Evolutionary conservation across 2,888 invertebrate genomes (phyloP).

Genomic region (Caradrina clavipalpis): DNA sequence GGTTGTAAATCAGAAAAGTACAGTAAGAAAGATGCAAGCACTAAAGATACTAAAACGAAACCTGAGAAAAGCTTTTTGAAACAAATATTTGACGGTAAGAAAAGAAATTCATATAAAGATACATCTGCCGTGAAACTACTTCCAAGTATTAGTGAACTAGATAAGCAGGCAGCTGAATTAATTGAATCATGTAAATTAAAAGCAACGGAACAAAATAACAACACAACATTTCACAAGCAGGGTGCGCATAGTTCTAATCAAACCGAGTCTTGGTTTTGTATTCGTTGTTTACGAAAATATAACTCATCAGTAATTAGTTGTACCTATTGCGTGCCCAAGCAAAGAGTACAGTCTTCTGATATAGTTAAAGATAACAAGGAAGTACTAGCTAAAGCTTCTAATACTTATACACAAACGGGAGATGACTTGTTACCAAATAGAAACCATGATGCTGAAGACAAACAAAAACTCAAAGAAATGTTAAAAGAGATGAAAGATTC

Average conservation of each 20-base stretch:
- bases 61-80: slow-evolving; percentile 90
- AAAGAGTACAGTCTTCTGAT: slow-evolving; percentile 51
- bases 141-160: slow-evolving; percentile 95
- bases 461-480: slow-evolving; percentile 93
- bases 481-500: slow-evolving; percentile 95
- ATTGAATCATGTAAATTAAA: slow-evolving; percentile 89
- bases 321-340: slow-evolving; percentile 73
- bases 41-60: slow-evolving; percentile 78
- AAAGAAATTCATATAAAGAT: slow-evolving; percentile 81
- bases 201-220: slow-evolving; percentile 69
- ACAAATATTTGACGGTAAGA: slow-evolving; percentile 86
- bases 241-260: slow-evolving; percentile 52
- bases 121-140: slow-evolving; percentile 89
- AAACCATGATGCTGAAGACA: slow-evolving; percentile 79
- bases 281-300: slow-evolving; percentile 82
- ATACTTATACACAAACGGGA: slow-evolving; percentile 76
- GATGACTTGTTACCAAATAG: slow-evolving; percentile 52
- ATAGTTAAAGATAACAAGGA: slow-evolving; percentile 39
- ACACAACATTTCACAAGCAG: slow-evolving; percentile 29
- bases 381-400: slow-evolving; percentile 60
- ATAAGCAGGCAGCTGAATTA: slow-evolving; percentile 94
- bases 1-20: slow-evolving; percentile 77
- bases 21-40: slow-evolving; percentile 71
- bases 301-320: slow-evolving; percentile 78
- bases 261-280: slow-evolving; percentile 80